A percentile compares a stretch with the other conserved stretches of the same genome.
Evolutionary conservation across 1,140 invertebrate species (phyloP).

Genomic region (Micrasema longulum): DNA sequence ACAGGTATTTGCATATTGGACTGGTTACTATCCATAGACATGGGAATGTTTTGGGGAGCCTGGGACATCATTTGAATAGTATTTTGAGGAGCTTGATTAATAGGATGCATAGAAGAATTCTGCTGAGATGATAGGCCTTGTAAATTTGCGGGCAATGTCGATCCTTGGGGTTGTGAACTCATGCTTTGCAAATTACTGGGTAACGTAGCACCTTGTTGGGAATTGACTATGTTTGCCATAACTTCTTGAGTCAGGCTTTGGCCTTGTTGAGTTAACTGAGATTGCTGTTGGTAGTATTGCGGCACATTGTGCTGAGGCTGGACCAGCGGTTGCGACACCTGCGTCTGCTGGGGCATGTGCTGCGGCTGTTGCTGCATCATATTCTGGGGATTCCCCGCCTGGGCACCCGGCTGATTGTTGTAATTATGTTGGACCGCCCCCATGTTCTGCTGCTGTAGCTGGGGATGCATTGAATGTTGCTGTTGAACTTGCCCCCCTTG

Average conservation of each 20-base stretch:
- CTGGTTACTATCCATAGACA: conserved; percentile 68
- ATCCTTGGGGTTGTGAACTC: conserved; percentile 66
- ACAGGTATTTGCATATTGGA: conserved; percentile 67
- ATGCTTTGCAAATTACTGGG: conserved; percentile 65
- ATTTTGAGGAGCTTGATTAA: conserved; percentile 67
- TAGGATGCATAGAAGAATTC: conserved; percentile 62
- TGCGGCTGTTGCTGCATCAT: conserved; percentile 65
- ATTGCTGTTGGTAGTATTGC: conserved; percentile 66
- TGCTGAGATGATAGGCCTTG: conserved; percentile 67
- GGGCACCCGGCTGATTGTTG: conserved; percentile 62
- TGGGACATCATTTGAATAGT: conserved; percentile 71
- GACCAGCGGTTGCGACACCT: conserved; percentile 64
- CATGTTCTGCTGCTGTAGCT: conserved; percentile 65
- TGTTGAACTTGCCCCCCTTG: conserved; percentile 60
- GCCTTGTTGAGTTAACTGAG: conserved; percentile 65
- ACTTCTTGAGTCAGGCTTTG: conserved; percentile 68
- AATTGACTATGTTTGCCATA: conserved; percentile 66
- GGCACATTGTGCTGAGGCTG: conserved; percentile 64
- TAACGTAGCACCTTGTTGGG: conserved; percentile 66
- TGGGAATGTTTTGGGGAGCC: conserved; percentile 68
- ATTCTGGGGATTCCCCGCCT: conserved; percentile 62
- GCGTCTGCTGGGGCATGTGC: conserved; percentile 63
- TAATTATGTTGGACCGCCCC: conserved; percentile 63
- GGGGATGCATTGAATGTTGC: conserved; percentile 65
- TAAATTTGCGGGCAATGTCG: conserved; percentile 71